Evolutionary conservation across 2,797 vertebrate species (phyloP), one percentile per base, ranked within the genome.

Genomic region (Oreochromis mossambicus): DNA sequence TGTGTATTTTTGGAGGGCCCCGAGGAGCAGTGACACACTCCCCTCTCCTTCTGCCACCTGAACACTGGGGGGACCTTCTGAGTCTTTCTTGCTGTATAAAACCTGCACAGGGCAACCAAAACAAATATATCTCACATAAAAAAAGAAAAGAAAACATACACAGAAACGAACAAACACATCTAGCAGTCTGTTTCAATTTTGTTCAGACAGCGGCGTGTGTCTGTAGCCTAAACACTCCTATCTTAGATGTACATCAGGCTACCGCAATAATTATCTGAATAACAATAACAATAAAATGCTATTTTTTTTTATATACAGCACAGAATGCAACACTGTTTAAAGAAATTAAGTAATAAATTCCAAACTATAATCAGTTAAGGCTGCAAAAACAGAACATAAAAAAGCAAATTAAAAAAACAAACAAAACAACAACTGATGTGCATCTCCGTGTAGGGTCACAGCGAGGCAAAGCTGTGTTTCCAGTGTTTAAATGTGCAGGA

Each of bases 31-130:
- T 0, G 97, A 97, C 82, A 95, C 91, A 0, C 95, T 97, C 83
- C 97, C 95, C 87, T 98, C 98, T 41, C 98, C 97, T 38, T 96
- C 95, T 34, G 97, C 96, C 10, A 94, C 61, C 5, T 97, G 96
- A 83, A 95, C 96, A 75, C 93, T 94, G 11, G 96, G 94, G 29
- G 97, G 97, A 0, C 81, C 83, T 7, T 96, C 96, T 1, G 95
- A 94, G 80, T 95, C 96, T 85, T 96, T 95, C 82, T 97, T 96
- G 55, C 85, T 95, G 94, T 96, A 98, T 76, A 98, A 91, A 81
- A 99, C 94, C 98, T 99, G 92, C 6, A 86, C 8, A 63, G 52
- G 89, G 38, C 81, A 4, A 56, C 5, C 58, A 83, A 36, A 77
- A 70, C 46, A 80, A 34, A 80, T 1, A 41, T 2, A 32, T 58